Percentiles rank a stretch among this genome's conserved stretches.
phyloP scores from a whole-genome alignment of 2,113 vertebrate genomes.

The Ophthalmolycus amberensis region DNA sequence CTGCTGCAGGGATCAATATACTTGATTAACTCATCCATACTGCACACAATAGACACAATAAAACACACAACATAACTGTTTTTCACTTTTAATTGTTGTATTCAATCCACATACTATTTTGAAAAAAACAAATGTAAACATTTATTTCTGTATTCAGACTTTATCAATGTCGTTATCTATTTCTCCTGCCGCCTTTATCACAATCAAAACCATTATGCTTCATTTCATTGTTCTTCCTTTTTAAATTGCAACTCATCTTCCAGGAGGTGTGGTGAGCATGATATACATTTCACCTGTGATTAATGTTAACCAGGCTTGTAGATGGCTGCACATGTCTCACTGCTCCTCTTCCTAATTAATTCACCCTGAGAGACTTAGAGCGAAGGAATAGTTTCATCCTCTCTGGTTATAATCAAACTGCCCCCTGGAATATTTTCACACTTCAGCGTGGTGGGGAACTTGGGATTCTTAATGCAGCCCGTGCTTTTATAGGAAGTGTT shows the following conservation, averaged over 20 bases:
- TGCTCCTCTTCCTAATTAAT: constrained; percentile 70
- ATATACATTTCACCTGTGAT: constrained; percentile 62
- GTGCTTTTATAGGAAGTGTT: constrained; percentile 74
- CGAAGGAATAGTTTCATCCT: constrained; percentile 66
- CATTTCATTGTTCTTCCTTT: constrained; percentile 29
- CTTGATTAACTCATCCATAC: constrained; percentile 80
- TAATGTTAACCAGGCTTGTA: constrained; percentile 45
- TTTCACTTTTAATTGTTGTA: not conserved
- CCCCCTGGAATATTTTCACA: constrained; percentile 82
- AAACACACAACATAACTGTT: not conserved
- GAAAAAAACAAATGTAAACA: not conserved
- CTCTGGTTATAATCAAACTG: constrained; percentile 72
- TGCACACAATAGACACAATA: constrained; percentile 32
- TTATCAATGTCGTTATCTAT: not conserved
- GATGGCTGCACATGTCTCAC: constrained; percentile 47
- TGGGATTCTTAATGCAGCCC: constrained; percentile 73
- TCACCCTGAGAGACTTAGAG: constrained; percentile 68
- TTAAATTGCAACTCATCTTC: constrained; percentile 39
- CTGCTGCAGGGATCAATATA: constrained; percentile 75
- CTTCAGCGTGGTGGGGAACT: constrained; percentile 71
- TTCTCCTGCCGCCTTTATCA: not conserved
- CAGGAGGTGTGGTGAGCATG: constrained; percentile 41
- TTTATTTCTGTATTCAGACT: not conserved
- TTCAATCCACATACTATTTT: not conserved
- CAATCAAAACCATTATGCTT: constrained; percentile 33